Evolutionary conservation across 2,888 invertebrate species (phyloP), one percentile per base, ranked within the genome.

Genomic region (Teinopalpus imperialis): DNA sequence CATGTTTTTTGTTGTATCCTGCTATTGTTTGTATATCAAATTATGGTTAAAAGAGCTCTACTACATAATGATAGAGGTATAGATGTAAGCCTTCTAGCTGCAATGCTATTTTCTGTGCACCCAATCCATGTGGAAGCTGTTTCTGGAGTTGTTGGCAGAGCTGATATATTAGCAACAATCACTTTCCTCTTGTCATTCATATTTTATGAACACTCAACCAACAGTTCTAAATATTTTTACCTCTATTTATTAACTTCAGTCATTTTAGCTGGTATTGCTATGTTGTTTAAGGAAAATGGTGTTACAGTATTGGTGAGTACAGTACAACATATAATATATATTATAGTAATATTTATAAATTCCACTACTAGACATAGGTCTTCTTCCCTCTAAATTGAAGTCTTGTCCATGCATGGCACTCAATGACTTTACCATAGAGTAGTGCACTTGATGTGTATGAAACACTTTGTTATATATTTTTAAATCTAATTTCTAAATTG

Each of bases 111-210:
- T 87, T 92, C 97, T 7, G 93, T 95, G 8, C 98, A 98, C 89
- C 98, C 99, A 0, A 86, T 98, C 35, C 98, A 99, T 79, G 93
- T 95, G 0, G 98, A 99, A 89, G 95, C 96, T 48, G 96, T 98
- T 1, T 93, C 95, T 46, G 97, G 97, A 10, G 91, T 98, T 43
- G 98, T 98, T 6, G 98, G 98, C 13, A 87, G 98, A 67, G 98
- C 98, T 21, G 98, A 98, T 77, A 85, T 98, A 39, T 86, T 98
- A 51, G 94, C 96, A 71, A 92, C 95, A 1, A 78, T 95, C 5
- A 92, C 95, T 54, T 96, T 94, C 69, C 91, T 97, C 57, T 52
- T 92, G 35, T 91, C 94, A 26, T 90, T 96, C 56, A 72, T 95
- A 48, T 72, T 89, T 36, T 96, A 95, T 74, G 82, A 90, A n/a